phyloP scores from a whole-genome alignment of 1,140 invertebrate genomes.

The Calosoma granatense region DNA sequence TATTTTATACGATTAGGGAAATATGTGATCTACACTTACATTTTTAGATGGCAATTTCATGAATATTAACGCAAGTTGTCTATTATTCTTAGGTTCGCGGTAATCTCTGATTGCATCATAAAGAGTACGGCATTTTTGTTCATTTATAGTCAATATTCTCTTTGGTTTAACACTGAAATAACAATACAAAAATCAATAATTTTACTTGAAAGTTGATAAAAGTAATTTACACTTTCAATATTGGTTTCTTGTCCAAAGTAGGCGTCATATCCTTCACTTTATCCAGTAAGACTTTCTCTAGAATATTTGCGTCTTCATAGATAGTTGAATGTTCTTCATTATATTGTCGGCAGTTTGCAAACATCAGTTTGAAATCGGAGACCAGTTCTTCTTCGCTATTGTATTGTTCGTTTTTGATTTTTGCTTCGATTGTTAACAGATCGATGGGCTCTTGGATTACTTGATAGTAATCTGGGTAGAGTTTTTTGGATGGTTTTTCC shows the following conservation, averaged over 20 bases:
- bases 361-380: slow-evolving; percentile 72
- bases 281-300: slow-evolving; percentile 77
- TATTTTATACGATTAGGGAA: background rate
- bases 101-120: slow-evolving; percentile 86
- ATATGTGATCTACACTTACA: slow-evolving; percentile 35
- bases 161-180: slow-evolving; percentile 35
- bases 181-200: no score
- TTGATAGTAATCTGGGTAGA: slow-evolving; percentile 94
- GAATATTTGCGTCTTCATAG: slow-evolving; percentile 83
- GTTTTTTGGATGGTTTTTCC: slow-evolving; percentile 91
- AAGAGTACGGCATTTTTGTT: slow-evolving; percentile 74
- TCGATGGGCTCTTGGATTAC: slow-evolving; percentile 91
- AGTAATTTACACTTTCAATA: slow-evolving; percentile 29
- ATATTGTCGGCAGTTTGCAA: slow-evolving; percentile 89
- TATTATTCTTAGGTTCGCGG: slow-evolving; percentile 71
- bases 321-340: slow-evolving; percentile 94
- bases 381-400: slow-evolving; percentile 48
- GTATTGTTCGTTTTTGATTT: slow-evolving; percentile 69
- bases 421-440: slow-evolving; percentile 85
- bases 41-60: slow-evolving; percentile 89
- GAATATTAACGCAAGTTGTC: slow-evolving; percentile 84
- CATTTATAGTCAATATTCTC: slow-evolving; percentile 44
- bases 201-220: no score
- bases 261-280: slow-evolving; percentile 59
- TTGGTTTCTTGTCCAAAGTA: slow-evolving; percentile 22